phyloP scores from a whole-genome alignment of 37 sponge, comb jelly and placozoan genomes.

The Hormiphora californensis region DNA sequence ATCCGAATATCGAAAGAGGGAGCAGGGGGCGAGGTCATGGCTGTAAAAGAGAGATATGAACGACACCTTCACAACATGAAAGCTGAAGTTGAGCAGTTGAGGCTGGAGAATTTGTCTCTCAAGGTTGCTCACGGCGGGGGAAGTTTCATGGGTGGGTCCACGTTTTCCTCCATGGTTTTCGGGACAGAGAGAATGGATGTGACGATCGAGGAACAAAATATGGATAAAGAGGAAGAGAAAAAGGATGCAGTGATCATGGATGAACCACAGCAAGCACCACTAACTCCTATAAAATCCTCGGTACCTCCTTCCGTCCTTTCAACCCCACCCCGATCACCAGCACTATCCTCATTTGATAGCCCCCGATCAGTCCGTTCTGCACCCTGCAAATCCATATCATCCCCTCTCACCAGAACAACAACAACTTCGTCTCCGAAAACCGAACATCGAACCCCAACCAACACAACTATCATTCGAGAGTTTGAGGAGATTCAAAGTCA shows the following conservation, averaged over 20 bases:
- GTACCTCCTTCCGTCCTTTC: not conserved
- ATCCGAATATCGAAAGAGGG: not conserved
- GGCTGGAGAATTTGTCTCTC: not conserved
- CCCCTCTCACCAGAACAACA: too few species aligned
- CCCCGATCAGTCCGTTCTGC: not conserved
- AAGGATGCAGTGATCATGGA: too few species aligned
- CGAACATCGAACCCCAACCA: not conserved
- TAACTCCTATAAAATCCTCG: too few species aligned
- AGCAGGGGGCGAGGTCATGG: not conserved
- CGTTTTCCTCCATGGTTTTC: too few species aligned
- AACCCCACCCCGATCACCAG: not conserved
- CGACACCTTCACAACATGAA: not conserved
- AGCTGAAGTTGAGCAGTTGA: conserved; percentile 3
- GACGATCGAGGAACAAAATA: too few species aligned
- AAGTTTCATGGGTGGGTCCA: too few species aligned
- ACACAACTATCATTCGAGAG: not conserved
- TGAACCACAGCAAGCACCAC: too few species aligned
- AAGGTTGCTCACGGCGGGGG: not conserved
- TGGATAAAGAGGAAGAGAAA: not conserved
- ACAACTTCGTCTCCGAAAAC: too few species aligned
- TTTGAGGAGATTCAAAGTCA: not conserved
- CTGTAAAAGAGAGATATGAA: conserved; percentile 27
- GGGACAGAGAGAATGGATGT: too few species aligned
- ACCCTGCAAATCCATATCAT: too few species aligned
- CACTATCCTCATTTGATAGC: too few species aligned